Evolutionary conservation across 2,797 vertebrate species (phyloP), one percentile per base, ranked within the genome.

Genomic region (Carcharodon carcharias): DNA sequence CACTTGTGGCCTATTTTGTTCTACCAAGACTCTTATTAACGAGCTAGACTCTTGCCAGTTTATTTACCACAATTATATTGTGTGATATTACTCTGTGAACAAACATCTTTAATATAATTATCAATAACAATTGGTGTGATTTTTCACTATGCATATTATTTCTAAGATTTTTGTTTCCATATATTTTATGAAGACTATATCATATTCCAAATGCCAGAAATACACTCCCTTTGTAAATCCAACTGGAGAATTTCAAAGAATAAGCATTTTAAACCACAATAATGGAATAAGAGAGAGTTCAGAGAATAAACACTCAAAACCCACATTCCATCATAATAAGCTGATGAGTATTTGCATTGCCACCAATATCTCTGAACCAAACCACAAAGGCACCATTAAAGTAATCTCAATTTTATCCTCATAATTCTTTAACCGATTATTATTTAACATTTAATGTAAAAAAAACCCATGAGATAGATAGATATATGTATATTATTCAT

Each of bases 261-360:
- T 93, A 93, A 65, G 35, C 63, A 45, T 40, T n/a, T 61, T 65
- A n/a, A 93, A 40, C 91, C 91, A 67, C 91, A 93, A 67, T n/a
- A 93, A 67, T 45, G 2, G 21, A 45, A 6, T 93, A 26, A 9
- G 16, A 67, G 31, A n/a, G 35, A 91, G 4, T 91, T 58, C 31
- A 61, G 56, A 35, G 40, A 93, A 45, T 67, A 67, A 40, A n/a
- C 58, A 63, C 14, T 63, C 4, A 35, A 92, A 92, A 31, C 45
- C 91, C 63, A 67, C 91, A 67, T 26, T 45, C n/a, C 63, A 45
- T 93, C 45, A 93, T 93, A 67, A 50, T 21, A 65, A 35, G 18
- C 89, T 16, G 14, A 61, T 65, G 18, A 93, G n/a, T 93, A 45
- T 63, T 45, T 0, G 21, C 18, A 45, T 21, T 45, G 63, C 40